phyloP scores from a whole-genome alignment of 2,797 vertebrate species.

The Chelon auratus region DNA sequence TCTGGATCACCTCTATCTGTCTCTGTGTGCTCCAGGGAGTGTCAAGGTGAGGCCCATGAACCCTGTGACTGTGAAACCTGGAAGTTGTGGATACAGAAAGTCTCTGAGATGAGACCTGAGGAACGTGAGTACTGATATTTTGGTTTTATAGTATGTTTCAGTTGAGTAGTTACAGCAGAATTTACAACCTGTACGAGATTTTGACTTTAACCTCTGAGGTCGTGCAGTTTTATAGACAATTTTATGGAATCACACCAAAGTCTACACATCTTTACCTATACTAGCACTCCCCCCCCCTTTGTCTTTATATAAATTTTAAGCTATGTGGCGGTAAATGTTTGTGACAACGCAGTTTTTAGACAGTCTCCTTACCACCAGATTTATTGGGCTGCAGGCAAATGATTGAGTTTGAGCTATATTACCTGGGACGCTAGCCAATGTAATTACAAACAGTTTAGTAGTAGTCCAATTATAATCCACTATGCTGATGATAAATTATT shows the following conservation, averaged over 20 bases:
- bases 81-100: conserved; percentile 98
- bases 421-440: conserved; percentile 41
- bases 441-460: conserved; percentile 62
- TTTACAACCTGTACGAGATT: neutral
- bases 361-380: neutral
- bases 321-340: conserved; percentile 13
- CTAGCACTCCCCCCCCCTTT: neutral
- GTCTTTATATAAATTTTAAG: neutral
- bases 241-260: neutral
- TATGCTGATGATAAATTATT: conserved; percentile 57
- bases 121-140: conserved; percentile 87
- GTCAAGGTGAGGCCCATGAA: conserved; percentile 97
- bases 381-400: conserved; percentile 35
- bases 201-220: neutral
- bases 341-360: conserved; percentile 15
- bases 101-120: conserved; percentile 96
- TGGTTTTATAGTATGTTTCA: neutral
- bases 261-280: neutral
- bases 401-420: conserved; percentile 55
- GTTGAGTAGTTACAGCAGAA: neutral
- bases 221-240: neutral
- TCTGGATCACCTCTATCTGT: neutral
- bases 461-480: conserved; percentile 57
- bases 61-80: conserved; percentile 97
- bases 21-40: conserved; percentile 87